Base-by-base conservation (phyloP, 2,113 vertebrate species). In the Suricata suricatta region DNA sequence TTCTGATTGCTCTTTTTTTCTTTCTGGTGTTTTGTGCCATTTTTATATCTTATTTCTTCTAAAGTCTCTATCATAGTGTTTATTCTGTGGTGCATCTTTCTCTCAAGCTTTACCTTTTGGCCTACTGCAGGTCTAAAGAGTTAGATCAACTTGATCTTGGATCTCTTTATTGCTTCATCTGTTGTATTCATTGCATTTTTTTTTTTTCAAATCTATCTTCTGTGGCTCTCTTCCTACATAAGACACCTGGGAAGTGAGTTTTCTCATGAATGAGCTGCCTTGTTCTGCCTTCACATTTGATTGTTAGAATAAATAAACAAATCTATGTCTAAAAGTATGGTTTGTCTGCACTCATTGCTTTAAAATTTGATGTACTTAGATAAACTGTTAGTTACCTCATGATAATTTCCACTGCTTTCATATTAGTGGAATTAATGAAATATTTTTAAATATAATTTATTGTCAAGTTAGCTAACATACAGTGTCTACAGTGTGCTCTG, bases 351-450 rank as follows among this genome's bases (percentile, higher is more conserved):
- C 3, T 69, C 15, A 80, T 9, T 93, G 63, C 69, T 88, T 94
- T 93, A 76, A 80, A 93, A 71, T 95, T 95, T 85, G 54, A 84
- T 93, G n/a, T 93, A 69, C 35, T 84, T 79, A 74, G 44, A 47
- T 50, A 87, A 77, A 74, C 31, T 60, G 23, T 63, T 80, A 52
- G 81, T 86, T 79, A 82, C 12, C 27, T 71, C 93, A 50, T 85
- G 79, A 11, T 79, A 52, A 79, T 8, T 74, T 95, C 12, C 31
- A 95, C 8, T 88, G n/a, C 21, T 85, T 31, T 90, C 68, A 93
- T 66, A 93, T 68, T 60, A 60, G 9, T 60, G 21, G 21, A 57
- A 54, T 54, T 19, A 54, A 54, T 19, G 54, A 57, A 25, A 60
- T 60, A 60, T 60, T 60, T 60, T 60, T 60, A 60, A 60, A 60